Evolutionary conservation across 2,113 vertebrate species (phyloP).

Genomic region (Orientallactaga bullata): DNA sequence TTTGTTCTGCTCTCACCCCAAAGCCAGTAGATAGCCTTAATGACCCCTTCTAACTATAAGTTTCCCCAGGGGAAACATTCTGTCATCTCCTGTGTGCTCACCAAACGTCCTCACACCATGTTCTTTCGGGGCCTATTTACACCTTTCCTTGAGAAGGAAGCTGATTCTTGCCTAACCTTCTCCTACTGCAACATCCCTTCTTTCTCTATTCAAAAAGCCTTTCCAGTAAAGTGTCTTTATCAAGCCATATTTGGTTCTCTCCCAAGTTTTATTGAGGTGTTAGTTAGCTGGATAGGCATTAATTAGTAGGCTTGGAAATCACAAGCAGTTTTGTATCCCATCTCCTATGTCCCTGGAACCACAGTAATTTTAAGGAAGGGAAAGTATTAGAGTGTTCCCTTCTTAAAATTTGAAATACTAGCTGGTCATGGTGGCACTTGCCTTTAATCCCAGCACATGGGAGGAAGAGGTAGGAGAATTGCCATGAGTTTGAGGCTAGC

Average conservation of each 20-base stretch:
- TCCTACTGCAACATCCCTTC: neutral
- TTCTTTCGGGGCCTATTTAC: neutral
- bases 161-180: neutral
- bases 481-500: too few species aligned
- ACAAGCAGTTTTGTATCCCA: neutral
- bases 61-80: neutral
- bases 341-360: too few species aligned
- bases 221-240: neutral
- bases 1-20: neutral
- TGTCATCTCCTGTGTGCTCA: neutral
- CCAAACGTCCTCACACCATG: neutral
- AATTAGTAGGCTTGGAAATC: too few species aligned
- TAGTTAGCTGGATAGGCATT: neutral
- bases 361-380: neutral
- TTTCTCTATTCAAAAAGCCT: neutral
- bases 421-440: too few species aligned
- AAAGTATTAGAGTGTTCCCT: neutral
- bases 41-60: neutral
- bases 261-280: neutral
- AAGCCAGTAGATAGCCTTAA: neutral
- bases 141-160: neutral
- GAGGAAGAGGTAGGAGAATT: too few species aligned
- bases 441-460: too few species aligned
- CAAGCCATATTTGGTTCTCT: neutral
- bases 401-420: neutral